phyloP scores from a whole-genome alignment of 2,888 invertebrate species.

The Sinhomidia bicolor region DNA sequence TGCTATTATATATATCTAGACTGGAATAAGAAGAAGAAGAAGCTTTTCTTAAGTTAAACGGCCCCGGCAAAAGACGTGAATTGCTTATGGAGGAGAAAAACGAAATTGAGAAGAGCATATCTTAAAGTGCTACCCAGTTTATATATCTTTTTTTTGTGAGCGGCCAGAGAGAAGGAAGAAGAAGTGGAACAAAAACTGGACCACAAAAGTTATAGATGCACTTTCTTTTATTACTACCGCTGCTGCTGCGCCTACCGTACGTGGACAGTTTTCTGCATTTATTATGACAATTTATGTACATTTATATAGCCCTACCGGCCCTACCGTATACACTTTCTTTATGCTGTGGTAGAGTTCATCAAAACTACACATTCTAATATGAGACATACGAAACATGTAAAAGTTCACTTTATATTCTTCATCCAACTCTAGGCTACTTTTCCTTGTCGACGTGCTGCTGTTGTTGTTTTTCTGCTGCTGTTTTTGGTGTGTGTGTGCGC shows the following conservation, averaged over 20 bases:
- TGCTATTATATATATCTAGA: too few species aligned
- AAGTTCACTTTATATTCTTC: background rate
- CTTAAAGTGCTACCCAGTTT: constrained; percentile 7
- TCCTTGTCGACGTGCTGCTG: constrained; percentile 24
- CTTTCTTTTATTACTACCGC: constrained; percentile 1
- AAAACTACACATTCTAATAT: background rate
- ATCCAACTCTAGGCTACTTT: background rate
- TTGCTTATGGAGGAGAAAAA: constrained; percentile 13
- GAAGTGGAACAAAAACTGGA: constrained; percentile 25
- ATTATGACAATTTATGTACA: constrained; percentile 53
- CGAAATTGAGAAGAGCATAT: background rate
- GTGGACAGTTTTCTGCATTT: constrained; percentile 4
- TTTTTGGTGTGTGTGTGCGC: constrained; percentile 19
- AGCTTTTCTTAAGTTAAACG: constrained; percentile 19
- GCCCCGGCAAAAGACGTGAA: background rate
- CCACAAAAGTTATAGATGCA: constrained; percentile 40
- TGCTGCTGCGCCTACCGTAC: background rate
- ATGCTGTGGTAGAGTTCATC: too few species aligned
- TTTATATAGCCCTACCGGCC: background rate
- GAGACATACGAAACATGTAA: background rate
- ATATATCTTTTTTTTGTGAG: background rate
- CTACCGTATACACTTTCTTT: background rate
- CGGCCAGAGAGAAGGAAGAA: background rate
- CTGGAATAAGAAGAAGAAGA: background rate
- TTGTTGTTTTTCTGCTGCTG: background rate